Evolutionary conservation across 2,113 vertebrate species (phyloP), one percentile per base, ranked within the genome.

Genomic region (Spea multiplicata): DNA sequence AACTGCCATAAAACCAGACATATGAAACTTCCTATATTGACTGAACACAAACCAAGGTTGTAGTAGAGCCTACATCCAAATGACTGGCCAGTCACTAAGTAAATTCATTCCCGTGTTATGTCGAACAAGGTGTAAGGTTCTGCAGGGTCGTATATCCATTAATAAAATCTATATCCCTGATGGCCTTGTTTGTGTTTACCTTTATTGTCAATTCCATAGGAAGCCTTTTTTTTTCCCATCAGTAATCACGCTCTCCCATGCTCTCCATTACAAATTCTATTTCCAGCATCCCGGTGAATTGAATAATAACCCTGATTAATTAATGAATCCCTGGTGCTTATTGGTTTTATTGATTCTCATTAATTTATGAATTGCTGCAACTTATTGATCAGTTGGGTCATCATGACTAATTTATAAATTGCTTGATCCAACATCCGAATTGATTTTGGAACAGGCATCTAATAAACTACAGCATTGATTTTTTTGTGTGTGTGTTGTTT

Each of bases 391-490:
- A n/a, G 50, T 12, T 17, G 48, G 78, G 71, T 61, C 78, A 80
- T 80, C 71, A 74, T 80, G 78, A 80, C 48, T 80, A 59, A 80
- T 80, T 80, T 80, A 80, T 74, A 80, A 74, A 80, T 74, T 67
- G 45, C 71, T 80, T 80, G 78, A 80, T 80, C 71, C 71, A 61
- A 68, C 71, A 66, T 73, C 55, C 14, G 52, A 67, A 80, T 80
- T 80, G 78, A 80, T 80, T 67, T 80, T 53, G 14, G 61, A 17
- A 55, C 69, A 47, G 45, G 17, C 64, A 73, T 80, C 62, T 80
- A 74, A 80, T 80, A 80, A 80, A 72, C 46, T 45, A 74, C 17
- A 48, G 50, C 53, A 80, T 80, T 80, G 78, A 80, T 80, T 74
- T 68, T 67, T 67, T 67, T 65, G 49, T 46, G 66, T 50, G 62